Percentiles rank a stretch among this genome's conserved stretches.
These are phyloP conservation scores for Dryobates pubescens DNA, from an alignment of 2,797 vertebrate species.

Conservation along the genomic window DNA sequence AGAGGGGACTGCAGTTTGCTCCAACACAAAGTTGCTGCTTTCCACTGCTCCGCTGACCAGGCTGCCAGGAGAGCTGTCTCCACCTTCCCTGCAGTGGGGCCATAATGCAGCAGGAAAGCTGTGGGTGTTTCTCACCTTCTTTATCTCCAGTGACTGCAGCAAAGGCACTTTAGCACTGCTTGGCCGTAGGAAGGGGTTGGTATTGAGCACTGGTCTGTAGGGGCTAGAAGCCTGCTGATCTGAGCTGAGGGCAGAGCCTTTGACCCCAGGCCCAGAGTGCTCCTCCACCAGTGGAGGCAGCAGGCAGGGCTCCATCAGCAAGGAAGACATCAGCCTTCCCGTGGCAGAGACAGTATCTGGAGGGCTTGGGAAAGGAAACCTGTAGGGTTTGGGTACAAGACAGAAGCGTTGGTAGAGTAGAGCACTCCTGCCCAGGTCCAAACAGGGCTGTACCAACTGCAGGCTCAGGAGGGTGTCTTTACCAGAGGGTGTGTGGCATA, in stretches of 20 bases:
- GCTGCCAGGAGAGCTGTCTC: constrained; percentile 11
- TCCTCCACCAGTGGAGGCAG: constrained; percentile 61
- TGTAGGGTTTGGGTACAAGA: constrained; percentile 55
- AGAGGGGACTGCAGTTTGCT: not conserved
- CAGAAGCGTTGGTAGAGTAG: constrained; percentile 65
- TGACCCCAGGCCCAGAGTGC: constrained; percentile 34
- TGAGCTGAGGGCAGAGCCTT: constrained; percentile 55
- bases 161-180: constrained; percentile 87
- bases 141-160: constrained; percentile 64
- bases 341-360: constrained; percentile 39
- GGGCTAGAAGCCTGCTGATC: constrained; percentile 74
- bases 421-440: constrained; percentile 44
- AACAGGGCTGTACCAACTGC: constrained; percentile 30
- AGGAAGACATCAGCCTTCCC: constrained; percentile 15
- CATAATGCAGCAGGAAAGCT: constrained; percentile 22
- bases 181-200: constrained; percentile 70
- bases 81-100: constrained; percentile 19
- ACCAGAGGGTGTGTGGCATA: constrained; percentile 17
- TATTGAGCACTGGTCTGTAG: constrained; percentile 73
- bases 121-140: constrained; percentile 57
- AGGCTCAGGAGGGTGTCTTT: not conserved
- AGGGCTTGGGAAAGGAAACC: constrained; percentile 40
- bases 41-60: constrained; percentile 11
- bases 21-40: not conserved
- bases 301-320: constrained; percentile 62